Conservation (phyloP, 2,888 invertebrate genomes). For the Diplazon laetatorius region DNA sequence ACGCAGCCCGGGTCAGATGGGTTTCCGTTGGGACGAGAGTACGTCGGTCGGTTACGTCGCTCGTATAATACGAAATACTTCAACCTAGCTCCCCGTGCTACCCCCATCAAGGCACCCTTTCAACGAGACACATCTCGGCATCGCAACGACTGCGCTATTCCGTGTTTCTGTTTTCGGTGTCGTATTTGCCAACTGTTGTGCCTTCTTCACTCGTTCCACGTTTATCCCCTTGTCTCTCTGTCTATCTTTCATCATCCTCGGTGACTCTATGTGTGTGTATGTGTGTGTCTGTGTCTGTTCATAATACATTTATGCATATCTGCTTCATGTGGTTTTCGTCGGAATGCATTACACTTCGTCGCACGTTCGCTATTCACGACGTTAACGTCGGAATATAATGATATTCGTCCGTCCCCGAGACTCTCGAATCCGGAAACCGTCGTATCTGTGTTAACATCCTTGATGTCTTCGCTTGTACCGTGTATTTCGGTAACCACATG, state of each 20-base stretch:
- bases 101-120: conserved; percentile 29
- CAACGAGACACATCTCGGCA: conserved; percentile 27
- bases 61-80: conserved; percentile 46
- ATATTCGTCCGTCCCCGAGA: conserved; percentile 14
- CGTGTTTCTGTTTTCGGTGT: neutral
- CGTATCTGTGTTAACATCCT: neutral
- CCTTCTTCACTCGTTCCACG: neutral
- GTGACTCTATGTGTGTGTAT: too few relatives aligned
- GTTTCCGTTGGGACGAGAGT: conserved; percentile 6
- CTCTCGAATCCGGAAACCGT: neutral
- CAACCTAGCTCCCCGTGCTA: conserved; percentile 38
- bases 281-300: too few relatives aligned
- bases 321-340: conserved; percentile 53
- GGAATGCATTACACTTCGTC: conserved; percentile 56
- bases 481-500: neutral
- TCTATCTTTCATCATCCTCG: conserved; percentile 1
- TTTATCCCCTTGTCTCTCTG: neutral
- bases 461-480: neutral
- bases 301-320: conserved; percentile 64
- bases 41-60: neutral
- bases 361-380: conserved; percentile 15
- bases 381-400: conserved; percentile 28
- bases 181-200: neutral
- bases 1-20: conserved; percentile 13
- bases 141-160: conserved; percentile 6